Base-by-base conservation (phyloP, 2,888 invertebrate species). In the Tachina grossa region DNA sequence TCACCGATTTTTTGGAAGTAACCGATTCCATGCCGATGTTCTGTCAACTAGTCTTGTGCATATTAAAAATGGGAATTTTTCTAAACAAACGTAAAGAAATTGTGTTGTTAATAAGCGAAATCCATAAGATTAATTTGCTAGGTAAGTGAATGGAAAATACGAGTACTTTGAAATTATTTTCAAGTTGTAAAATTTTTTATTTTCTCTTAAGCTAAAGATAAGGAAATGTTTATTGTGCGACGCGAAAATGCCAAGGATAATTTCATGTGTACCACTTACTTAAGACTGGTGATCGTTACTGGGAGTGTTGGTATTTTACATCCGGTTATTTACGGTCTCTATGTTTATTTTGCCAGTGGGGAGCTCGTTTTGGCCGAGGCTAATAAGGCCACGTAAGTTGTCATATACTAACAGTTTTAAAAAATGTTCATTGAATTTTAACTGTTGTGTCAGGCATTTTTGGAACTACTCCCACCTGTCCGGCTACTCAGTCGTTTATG, bases 301-400 rank as follows among this genome's bases (percentile, higher is more conserved):
- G 74, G 68, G 1, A 41, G 65, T 31, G 41, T 31, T n/a, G 68
- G 55, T 45, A 1, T 79, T 11, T 2, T 75, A 8, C 41, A 63
- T 61, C 84, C 84, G 1, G 2, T 84, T n/a, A 4, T 69, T 9
- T 55, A 65, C 5, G 63, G 43, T 10, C 5, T 75, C 0, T 75
- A 57, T 57, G 13, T 68, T 11, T 83, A 83, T n/a, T 1, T 43
- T 1, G 59, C 14, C n/a, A 47, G 11, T 9, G 69, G 49, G 0
- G 19, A 69, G 6, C 4, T 75, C 5, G 31, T 49, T 11, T 65
- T 84, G 0, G n/a, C 2, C 2, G 53, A 59, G 39, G 11, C 84
- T 0, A 69, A 69, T 13, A 69, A 61, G n/a, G 61, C 75, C n/a
- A 43, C 75, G 84, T 84, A 59, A 84, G 75, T 69, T 47, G 5